Percentiles rank a stretch among this genome's conserved stretches.
Evolutionary conservation across 2,888 invertebrate species (phyloP).

Genomic region (Lottia gigantea): DNA sequence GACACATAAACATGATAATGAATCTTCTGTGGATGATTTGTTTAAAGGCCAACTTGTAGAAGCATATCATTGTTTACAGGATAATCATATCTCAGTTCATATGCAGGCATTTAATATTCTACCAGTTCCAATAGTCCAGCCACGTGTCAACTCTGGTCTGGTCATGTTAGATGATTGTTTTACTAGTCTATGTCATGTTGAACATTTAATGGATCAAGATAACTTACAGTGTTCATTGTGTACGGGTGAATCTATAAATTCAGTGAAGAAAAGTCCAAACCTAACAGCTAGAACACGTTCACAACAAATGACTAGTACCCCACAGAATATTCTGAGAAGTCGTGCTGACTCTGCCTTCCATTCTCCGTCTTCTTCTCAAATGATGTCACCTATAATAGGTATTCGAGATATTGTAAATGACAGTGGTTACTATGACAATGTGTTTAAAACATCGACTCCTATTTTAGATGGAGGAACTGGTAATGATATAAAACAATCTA

Average conservation of each 20-base stretch:
- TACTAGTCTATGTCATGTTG: slow-evolving; percentile 59
- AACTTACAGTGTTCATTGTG: slow-evolving; percentile 46
- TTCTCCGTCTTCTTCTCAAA: slow-evolving; percentile 20
- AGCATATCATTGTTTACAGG: slow-evolving; percentile 55
- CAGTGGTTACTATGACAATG: slow-evolving; percentile 58
- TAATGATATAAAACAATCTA: slow-evolving; percentile 14
- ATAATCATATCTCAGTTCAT: slow-evolving; percentile 59
- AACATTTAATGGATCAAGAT: slow-evolving; percentile 53
- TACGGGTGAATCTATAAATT: slow-evolving; percentile 3
- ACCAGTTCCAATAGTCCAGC: slow-evolving; percentile 60
- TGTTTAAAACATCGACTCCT: slow-evolving; percentile 62
- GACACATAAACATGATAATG: slow-evolving; percentile 61
- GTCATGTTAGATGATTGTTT: slow-evolving; percentile 62
- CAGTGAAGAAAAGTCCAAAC: neutral
- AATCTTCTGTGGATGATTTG: slow-evolving; percentile 58
- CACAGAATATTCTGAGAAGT: slow-evolving; percentile 3
- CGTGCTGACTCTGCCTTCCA: slow-evolving; percentile 20
- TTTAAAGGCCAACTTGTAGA: slow-evolving; percentile 65
- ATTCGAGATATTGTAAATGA: slow-evolving; percentile 45
- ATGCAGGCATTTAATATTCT: slow-evolving; percentile 63
- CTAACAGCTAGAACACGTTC: neutral
- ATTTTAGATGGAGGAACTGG: slow-evolving; percentile 36
- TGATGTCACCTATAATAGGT: slow-evolving; percentile 54
- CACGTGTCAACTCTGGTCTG: slow-evolving; percentile 50
- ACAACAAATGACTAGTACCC: slow-evolving; percentile 3